phyloP scores from a whole-genome alignment of 2,797 vertebrate genomes.

The Pogoniulus pusillus region DNA sequence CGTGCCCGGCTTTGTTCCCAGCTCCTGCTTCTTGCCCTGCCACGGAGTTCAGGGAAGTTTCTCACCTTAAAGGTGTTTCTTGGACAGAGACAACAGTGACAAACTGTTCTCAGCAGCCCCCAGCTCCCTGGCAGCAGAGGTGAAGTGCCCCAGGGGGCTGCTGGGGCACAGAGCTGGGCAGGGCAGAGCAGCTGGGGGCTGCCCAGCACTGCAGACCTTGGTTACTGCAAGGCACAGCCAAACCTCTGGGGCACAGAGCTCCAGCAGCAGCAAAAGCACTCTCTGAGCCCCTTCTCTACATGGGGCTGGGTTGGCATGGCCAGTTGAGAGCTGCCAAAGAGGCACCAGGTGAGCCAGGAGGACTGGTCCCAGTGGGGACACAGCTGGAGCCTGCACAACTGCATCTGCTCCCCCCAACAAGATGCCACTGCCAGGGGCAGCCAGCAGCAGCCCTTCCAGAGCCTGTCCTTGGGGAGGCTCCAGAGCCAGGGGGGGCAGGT shows the following conservation, averaged over 20 bases:
- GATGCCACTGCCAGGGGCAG: background rate
- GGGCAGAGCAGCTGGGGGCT: background rate
- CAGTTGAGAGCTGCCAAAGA: background rate
- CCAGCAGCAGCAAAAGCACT: background rate
- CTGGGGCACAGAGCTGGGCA: background rate
- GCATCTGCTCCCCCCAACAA: background rate
- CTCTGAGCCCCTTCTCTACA: background rate
- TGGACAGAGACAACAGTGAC: background rate
- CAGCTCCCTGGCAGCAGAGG: background rate
- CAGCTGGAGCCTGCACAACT: background rate
- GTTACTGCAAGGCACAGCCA: background rate
- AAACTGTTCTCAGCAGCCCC: background rate
- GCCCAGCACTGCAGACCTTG: background rate
- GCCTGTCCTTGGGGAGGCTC: accelerated
- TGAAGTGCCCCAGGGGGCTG: background rate
- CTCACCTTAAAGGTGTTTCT: background rate
- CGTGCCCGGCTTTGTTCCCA: background rate
- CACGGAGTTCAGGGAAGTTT: background rate
- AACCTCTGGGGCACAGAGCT: background rate
- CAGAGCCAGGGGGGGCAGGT: accelerated
- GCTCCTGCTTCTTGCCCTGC: background rate
- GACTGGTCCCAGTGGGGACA: background rate
- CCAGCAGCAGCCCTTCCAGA: background rate
- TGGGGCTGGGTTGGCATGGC: background rate
- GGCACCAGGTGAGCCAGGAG: background rate